Base-by-base conservation (phyloP, 2,113 vertebrate species). In the Cyanoliseus patagonus region DNA sequence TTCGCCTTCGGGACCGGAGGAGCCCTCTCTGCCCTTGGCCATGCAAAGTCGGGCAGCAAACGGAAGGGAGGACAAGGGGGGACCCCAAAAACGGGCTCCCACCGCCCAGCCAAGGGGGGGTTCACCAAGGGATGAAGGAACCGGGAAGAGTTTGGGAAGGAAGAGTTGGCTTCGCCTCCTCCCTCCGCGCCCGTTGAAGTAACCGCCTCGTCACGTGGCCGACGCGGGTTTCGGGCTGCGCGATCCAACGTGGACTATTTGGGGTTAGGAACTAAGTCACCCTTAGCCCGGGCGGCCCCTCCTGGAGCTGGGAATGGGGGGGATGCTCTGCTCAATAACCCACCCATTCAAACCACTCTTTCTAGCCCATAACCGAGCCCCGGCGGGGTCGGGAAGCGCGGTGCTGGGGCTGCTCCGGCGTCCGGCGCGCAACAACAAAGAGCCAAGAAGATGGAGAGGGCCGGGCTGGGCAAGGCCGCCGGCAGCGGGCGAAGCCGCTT, bases 381-480 rank as follows among this genome's bases (percentile, higher is more conserved):
- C 28, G 10, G 16, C 10, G 1, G n/a, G 46, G 52, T 10, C 9
- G 59, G 89, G 59, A 59, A 37, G 5, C 6, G 28, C 13, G 37
- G 46, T 17, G 75, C 23, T 31, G 4, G 33, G 44, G 39, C 51
- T 28, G 68, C 87, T 77, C 70, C 19, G 2, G 81, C 55, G 11
- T 90, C 86, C 77, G 9, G 35, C 33, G 33, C 46, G 3, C 68
- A 81, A 88, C 92, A 94, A 95, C 90, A 95, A 94, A 95, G 92
- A 92, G 95, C 69, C 90, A 84, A 84, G 90, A 25, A 42, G 83
- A 68, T 80, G 90, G 92, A 70, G 86, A 80, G 59, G 47, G 59
- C 19, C 33, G 52, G 42, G 77, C n/a, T 11, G 87, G 83, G 83
- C n/a, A 28, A 9, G 73, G 53, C 47, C 16, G 13, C 55, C 2